phyloP scores from a whole-genome alignment of 2,113 vertebrate species.

The Monarcha castaneiventris region DNA sequence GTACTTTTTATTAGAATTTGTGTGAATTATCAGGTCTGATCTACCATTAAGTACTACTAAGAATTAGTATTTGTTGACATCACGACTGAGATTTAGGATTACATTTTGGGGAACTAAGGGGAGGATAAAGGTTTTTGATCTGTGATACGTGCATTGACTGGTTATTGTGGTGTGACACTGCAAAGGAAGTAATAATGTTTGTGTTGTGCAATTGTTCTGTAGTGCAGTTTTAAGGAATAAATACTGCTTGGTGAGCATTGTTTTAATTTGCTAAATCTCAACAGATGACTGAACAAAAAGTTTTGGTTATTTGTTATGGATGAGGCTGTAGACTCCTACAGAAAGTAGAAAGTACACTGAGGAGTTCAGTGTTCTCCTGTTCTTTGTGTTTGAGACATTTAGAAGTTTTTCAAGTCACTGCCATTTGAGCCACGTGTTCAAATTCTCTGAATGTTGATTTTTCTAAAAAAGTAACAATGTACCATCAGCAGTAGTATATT shows the following conservation, averaged over 20 bases:
- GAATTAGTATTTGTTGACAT: neutral
- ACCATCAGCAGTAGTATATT: neutral
- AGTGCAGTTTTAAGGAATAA: neutral
- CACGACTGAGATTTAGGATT: neutral
- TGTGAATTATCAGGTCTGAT: neutral
- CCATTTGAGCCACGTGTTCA: neutral
- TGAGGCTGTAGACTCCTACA: neutral
- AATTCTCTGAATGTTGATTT: neutral
- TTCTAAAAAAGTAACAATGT: neutral
- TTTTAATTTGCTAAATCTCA: neutral
- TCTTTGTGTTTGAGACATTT: neutral
- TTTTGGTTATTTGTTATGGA: neutral
- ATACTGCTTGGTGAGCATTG: neutral
- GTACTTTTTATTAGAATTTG: neutral
- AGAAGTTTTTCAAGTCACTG: neutral
- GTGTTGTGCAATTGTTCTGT: neutral
- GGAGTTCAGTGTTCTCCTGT: neutral
- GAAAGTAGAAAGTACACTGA: neutral
- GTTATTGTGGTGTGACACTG: neutral
- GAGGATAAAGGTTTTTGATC: neutral
- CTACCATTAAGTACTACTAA: neutral
- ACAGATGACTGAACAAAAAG: neutral
- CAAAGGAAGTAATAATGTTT: neutral
- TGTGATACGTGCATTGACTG: neutral
- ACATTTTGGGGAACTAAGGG: neutral